These are phyloP conservation scores for Porites cylindrica DNA, from an alignment of 92 coral and sea anemone species.

Conservation along the genomic window DNA sequence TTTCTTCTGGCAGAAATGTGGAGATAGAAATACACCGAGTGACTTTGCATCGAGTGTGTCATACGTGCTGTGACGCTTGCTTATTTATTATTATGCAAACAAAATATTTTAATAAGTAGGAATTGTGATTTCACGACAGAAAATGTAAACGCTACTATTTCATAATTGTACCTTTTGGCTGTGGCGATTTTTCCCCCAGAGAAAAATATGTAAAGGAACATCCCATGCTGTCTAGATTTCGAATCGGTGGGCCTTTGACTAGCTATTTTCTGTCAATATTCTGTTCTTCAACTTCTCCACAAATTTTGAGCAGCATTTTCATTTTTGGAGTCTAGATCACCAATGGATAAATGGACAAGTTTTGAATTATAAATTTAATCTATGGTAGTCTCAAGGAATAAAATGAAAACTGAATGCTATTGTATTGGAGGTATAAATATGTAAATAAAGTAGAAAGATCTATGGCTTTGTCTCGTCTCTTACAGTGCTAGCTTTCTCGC, in stretches of 20 bases:
- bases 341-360: neutral
- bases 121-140: neutral
- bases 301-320: too few species aligned
- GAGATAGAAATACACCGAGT: neutral
- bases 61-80: neutral
- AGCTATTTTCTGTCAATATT: neutral
- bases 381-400: neutral
- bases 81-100: neutral
- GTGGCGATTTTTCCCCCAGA: too few species aligned
- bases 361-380: neutral
- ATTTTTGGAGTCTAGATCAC: too few species aligned
- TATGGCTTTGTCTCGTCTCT: neutral
- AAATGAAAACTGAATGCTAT: neutral
- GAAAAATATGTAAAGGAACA: too few species aligned
- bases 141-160: neutral
- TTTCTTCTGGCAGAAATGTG: neutral
- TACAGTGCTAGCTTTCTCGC: too few species aligned
- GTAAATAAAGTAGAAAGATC: conserved; percentile 10
- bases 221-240: too few species aligned
- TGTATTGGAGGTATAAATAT: neutral
- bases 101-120: too few species aligned
- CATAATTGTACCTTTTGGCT: too few species aligned
- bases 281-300: neutral
- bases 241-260: too few species aligned
- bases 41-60: neutral